Evolutionary conservation across 2,888 invertebrate genomes (phyloP).

Genomic region (Petrolisthes cinctipes): DNA sequence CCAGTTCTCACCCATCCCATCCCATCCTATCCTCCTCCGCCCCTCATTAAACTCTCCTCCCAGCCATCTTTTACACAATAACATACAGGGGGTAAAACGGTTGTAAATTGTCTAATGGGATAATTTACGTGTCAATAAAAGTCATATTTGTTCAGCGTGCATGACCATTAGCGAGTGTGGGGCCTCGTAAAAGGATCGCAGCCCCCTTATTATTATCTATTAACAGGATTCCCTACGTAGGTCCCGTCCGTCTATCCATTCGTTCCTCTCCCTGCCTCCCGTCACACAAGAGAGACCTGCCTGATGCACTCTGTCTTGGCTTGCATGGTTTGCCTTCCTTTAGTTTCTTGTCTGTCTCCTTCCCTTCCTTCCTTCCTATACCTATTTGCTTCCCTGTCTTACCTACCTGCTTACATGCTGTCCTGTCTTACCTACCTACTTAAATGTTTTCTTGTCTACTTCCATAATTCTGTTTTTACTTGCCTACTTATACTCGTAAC

Average conservation of each 20-base stretch:
- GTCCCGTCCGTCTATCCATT: not conserved
- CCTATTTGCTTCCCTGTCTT: too few species aligned
- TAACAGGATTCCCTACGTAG: not conserved
- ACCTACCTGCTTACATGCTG: not conserved
- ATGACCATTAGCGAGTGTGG: conserved; percentile 28
- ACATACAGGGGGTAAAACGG: conserved; percentile 38
- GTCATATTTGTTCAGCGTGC: conserved; percentile 52
- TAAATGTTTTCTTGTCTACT: too few species aligned
- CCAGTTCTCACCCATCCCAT: not conserved
- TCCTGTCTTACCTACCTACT: not conserved
- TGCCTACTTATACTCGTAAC: too few species aligned
- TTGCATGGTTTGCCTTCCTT: not conserved
- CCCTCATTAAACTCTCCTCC: conserved; percentile 18
- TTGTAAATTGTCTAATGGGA: conserved; percentile 54
- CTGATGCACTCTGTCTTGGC: not conserved
- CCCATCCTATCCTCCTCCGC: conserved; percentile 10
- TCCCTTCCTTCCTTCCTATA: not conserved
- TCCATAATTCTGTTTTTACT: too few species aligned
- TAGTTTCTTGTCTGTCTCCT: not conserved
- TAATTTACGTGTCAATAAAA: conserved; percentile 52
- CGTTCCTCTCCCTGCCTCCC: not conserved
- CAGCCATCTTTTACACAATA: conserved; percentile 49
- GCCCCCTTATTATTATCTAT: conserved; percentile 55
- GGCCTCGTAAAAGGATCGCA: conserved; percentile 35
- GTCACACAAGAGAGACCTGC: not conserved